Evolutionary conservation across 1,140 invertebrate genomes (phyloP).

Genomic region (Pseudomyrmex dendroicus): DNA sequence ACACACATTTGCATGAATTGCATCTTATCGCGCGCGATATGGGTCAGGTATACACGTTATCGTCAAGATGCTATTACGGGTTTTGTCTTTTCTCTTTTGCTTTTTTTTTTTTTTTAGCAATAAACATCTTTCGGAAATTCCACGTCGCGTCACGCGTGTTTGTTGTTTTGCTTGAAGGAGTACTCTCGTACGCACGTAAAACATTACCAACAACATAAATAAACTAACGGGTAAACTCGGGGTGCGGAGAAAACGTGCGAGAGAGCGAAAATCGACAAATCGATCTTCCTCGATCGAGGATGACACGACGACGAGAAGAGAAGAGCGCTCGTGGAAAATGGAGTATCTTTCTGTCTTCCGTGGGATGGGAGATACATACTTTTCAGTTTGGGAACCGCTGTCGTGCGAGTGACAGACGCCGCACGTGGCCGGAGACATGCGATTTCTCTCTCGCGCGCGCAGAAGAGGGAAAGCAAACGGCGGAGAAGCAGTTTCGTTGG

Average conservation of each 20-base stretch:
- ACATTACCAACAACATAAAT: too few species aligned
- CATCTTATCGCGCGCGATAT: conserved; percentile 37
- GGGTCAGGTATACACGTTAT: background rate
- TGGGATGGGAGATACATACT: background rate
- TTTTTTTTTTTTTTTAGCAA: background rate
- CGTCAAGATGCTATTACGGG: background rate
- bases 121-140: background rate
- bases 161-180: too few species aligned
- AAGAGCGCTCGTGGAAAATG: too few species aligned
- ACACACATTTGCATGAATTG: conserved; percentile 4
- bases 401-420: conserved; percentile 24
- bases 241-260: too few species aligned
- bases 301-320: too few species aligned
- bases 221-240: too few species aligned
- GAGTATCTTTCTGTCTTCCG: background rate
- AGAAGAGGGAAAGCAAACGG: background rate
- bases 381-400: conserved; percentile 19
- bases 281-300: too few species aligned
- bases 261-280: too few species aligned
- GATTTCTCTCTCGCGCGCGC: background rate
- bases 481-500: conserved; percentile 2
- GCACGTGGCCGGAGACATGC: background rate
- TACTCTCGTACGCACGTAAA: too few species aligned
- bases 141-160: background rate
- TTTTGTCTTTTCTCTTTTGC: background rate